A percentile compares a stretch with the other conserved stretches of the same genome.
These are phyloP conservation scores for Maniola jurtina DNA, from an alignment of 1,140 invertebrate species.

Conservation along the genomic window DNA sequence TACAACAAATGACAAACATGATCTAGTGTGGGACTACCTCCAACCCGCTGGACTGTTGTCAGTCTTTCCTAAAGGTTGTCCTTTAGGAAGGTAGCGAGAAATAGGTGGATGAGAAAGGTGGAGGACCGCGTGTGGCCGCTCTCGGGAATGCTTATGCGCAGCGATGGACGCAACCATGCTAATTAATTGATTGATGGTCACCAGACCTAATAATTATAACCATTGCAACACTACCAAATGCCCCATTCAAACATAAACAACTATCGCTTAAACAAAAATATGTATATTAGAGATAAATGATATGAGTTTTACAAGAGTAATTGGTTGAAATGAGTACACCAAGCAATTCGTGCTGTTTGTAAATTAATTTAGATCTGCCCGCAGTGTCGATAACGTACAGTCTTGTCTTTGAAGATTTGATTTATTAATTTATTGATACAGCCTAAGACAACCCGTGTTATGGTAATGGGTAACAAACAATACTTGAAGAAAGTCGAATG, in stretches of 20 bases:
- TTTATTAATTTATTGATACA: constrained; percentile 20
- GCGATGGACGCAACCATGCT: too few relatives aligned
- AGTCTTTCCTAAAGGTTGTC: too few relatives aligned
- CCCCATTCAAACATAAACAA: constrained; percentile 12
- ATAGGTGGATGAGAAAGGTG: too few relatives aligned
- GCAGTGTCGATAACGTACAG: constrained; percentile 23
- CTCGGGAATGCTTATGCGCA: too few relatives aligned
- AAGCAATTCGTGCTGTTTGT: constrained; percentile 8
- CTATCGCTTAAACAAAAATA: neutral
- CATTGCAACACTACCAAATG: too few relatives aligned
- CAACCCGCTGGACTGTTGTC: too few relatives aligned
- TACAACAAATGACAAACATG: too few relatives aligned
- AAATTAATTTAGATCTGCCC: constrained; percentile 26
- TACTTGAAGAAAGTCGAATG: neutral
- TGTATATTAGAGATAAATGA: constrained; percentile 20
- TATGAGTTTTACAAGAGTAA: constrained; percentile 28
- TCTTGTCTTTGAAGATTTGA: constrained; percentile 25
- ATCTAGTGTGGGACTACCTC: too few relatives aligned
- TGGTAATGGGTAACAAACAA: constrained; percentile 9
- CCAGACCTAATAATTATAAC: too few relatives aligned
- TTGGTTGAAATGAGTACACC: constrained; percentile 24
- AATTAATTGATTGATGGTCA: too few relatives aligned
- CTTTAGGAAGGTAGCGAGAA: too few relatives aligned
- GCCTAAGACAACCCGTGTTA: neutral
- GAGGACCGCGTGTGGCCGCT: too few relatives aligned